Conservation (phyloP, 2,797 vertebrate species). For the Mastacembelus armatus region DNA sequence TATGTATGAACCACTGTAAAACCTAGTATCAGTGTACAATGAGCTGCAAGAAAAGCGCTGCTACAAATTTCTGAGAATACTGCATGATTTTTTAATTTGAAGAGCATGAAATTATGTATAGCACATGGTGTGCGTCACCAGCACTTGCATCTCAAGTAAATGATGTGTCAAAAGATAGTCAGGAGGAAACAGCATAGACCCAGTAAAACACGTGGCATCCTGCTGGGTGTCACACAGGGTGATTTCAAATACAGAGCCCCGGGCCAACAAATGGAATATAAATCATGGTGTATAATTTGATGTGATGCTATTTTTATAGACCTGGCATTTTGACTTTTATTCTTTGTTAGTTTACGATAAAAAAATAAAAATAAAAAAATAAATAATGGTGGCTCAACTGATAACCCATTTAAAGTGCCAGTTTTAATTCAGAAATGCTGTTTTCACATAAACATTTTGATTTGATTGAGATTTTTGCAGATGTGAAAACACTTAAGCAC, state of each 20-base stretch:
- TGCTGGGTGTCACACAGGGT: constrained; percentile 21
- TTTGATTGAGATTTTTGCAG: constrained; percentile 26
- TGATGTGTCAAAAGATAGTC: constrained; percentile 30
- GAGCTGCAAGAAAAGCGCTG: constrained; percentile 4
- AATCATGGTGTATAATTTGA: not conserved
- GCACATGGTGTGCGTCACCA: constrained; percentile 38
- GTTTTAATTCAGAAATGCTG: constrained; percentile 20
- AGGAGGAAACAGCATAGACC: constrained; percentile 39
- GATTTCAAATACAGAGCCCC: constrained; percentile 30
- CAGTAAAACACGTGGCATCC: constrained; percentile 26
- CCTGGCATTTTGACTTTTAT: not conserved
- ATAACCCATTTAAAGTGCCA: not conserved
- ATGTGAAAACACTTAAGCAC: constrained; percentile 37
- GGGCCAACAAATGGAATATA: not conserved
- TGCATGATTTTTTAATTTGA: constrained; percentile 26
- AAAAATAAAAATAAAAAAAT: not conserved
- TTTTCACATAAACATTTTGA: constrained; percentile 16
- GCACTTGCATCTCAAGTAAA: constrained; percentile 33
- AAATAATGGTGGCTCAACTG: not conserved
- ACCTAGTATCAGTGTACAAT: constrained; percentile 1
- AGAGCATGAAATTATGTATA: constrained; percentile 18
- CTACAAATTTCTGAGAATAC: constrained; percentile 3
- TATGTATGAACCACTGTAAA: constrained; percentile 33
- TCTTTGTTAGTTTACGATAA: not conserved
- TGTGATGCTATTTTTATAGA: not conserved